Base-by-base conservation (phyloP, 2,113 vertebrate species). In the Pantherophis guttatus region DNA sequence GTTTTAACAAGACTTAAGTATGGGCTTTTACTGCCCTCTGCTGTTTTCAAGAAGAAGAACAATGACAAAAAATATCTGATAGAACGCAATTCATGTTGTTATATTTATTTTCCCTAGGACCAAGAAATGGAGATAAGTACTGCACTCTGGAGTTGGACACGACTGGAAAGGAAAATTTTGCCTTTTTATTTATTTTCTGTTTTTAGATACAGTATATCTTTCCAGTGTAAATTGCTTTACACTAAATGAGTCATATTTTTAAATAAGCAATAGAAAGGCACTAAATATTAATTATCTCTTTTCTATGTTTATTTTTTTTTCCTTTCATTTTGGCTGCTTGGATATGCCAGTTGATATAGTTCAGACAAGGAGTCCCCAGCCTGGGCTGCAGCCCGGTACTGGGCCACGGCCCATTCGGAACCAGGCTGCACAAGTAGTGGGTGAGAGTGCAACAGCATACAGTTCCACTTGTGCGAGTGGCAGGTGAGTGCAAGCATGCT, bases 1-100 rank as follows among this genome's bases (percentile, higher is more conserved):
- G 6, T 39, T 81, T 75, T 81, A 81, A 81, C 17, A 81, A 81
- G 1, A 3, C n/a, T 81, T 19, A 90, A 86, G 2, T 86, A 50
- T 90, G 57, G 75, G 15, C 86, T 62, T 62, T 57, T 90, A 48
- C n/a, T 90, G 88, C 88, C 89, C 92, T 93, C 88, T 90, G 53
- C 55, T 90, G 92, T 17, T 86, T 62, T 15, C 19, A 90, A 86
- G n/a, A 58, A 21, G 29, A 90, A 58, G 5, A 86, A 58, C 92
- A 90, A 53, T 4, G 5, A 6, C 58, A 50, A 91, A 87, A 86
- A 58, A 44, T 57, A 39, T 48, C 5, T 26, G 29, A 1, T 44
- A 39, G 70, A 81, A 81, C 70, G 39, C 70, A 39, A 3, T 81
- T 39, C 19, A 19, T 65, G 6, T 39, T 39, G 33, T 15, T 70